Evolutionary conservation across 2,888 invertebrate species (phyloP), one percentile per base, ranked within the genome.

Genomic region (Palloptera scutellata): DNA sequence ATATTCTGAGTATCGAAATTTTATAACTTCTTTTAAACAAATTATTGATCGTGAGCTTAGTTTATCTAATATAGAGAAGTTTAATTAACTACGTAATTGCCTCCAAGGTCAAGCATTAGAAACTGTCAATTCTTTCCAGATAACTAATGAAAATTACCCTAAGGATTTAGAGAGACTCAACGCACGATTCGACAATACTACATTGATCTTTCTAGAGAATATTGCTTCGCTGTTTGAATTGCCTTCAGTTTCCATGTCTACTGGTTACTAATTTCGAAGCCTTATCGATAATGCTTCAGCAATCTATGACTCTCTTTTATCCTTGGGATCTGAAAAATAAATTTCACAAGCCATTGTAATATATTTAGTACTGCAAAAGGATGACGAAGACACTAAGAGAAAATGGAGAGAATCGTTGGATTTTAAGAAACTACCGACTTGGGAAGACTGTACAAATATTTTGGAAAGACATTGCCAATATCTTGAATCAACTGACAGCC

Each of bases 341-440:
- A 53, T 52, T 41, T 61, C 61, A 15, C 61, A 61, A 51, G 61
- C 53, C 11, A 41, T 58, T 45, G 19, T 48, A 3, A 48, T 60
- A 19, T 48, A 45, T 19, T 55, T 54, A 15, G 62, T 62, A 42
- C 20, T 54, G 40, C 54, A 54, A 30, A 54, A 62, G 51, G 15
- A 41, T 15, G 54, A 62, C n/a, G 62, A 62, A 30, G 15, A 54
- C 15, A 42, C 54, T 8, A 52, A 45, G 9, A 10, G 43, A 17
- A 59, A 59, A 43, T 59, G 59, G 15, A 59, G 43, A 45, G 59
- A 59, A 43, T 61, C 61, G 3, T 53, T 61, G 42, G 61, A 61
- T 6, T 54, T 54, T 17, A 62, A 62, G 43, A 9, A 11, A 4
- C 9, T 17, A 9, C 3, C 53, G 9, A 15, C 53, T 17, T 53